A percentile compares a stretch with the other conserved stretches of the same genome.
These are phyloP conservation scores for Synaphobranchus kaupii DNA, from an alignment of 2,797 vertebrate genomes.

Conservation along the genomic window DNA sequence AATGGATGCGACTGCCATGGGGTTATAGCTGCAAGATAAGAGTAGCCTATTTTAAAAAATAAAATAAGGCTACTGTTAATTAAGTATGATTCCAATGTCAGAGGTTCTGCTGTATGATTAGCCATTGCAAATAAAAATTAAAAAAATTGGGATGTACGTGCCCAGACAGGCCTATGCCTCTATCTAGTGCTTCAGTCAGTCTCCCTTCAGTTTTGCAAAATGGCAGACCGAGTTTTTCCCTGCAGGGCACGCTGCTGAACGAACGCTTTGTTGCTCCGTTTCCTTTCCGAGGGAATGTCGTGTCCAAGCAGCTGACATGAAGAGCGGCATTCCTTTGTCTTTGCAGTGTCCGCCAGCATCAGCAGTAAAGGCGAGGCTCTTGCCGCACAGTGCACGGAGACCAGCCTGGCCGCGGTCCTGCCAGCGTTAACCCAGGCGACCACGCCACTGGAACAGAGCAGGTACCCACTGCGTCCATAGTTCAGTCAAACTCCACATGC, in stretches of 20 bases:
- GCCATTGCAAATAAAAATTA: not conserved
- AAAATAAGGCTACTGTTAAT: not conserved
- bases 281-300: not conserved
- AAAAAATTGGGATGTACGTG: not conserved
- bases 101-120: not conserved
- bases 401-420: conserved; percentile 60
- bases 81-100: not conserved
- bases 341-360: conserved; percentile 67
- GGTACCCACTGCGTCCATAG: conserved; percentile 59
- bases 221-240: not conserved
- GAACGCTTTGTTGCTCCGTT: not conserved
- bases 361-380: conserved; percentile 75
- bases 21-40: not conserved
- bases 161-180: not conserved
- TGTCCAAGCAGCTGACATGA: not conserved
- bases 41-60: not conserved
- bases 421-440: conserved; percentile 64
- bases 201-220: not conserved
- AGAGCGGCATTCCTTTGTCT: conserved; percentile 46
- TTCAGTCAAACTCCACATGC: not conserved
- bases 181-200: not conserved
- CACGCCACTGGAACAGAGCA: conserved; percentile 67
- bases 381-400: conserved; percentile 72
- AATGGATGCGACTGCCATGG: not conserved
- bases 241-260: not conserved